These are phyloP conservation scores for Syrmaticus mikado DNA, from an alignment of 2,113 vertebrate species.

Conservation along the genomic window DNA sequence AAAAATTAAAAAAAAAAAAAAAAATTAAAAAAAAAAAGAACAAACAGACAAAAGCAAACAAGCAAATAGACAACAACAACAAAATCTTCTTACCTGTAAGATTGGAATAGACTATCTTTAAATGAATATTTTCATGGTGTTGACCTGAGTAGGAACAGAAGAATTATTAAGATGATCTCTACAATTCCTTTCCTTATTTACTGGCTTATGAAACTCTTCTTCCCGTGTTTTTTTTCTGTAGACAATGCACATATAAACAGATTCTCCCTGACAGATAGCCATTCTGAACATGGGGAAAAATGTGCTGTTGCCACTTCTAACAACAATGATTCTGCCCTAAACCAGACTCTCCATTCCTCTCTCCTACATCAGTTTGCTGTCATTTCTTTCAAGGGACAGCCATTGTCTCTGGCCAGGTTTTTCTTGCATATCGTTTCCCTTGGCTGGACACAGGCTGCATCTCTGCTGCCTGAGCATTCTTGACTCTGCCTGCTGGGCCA, in stretches of 20 bases:
- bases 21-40: neutral
- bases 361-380: neutral
- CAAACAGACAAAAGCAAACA: neutral
- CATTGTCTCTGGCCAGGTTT: neutral
- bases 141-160: neutral
- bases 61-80: neutral
- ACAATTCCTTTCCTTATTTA: neutral
- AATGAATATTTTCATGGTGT: neutral
- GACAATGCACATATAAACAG: neutral
- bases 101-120: neutral
- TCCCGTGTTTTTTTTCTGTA: neutral
- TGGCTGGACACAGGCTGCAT: neutral
- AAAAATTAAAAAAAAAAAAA: neutral
- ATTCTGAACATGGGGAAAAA: neutral
- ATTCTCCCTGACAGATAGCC: neutral
- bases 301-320: fast-evolving
- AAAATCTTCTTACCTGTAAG: neutral
- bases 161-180: neutral
- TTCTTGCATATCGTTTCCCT: neutral
- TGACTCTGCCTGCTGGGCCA: fast-evolving
- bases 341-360: neutral
- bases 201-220: neutral
- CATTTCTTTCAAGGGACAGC: neutral
- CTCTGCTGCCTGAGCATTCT: neutral
- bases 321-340: neutral